Base-by-base conservation (phyloP, 1,140 invertebrate species). In the Bombus confusus region DNA sequence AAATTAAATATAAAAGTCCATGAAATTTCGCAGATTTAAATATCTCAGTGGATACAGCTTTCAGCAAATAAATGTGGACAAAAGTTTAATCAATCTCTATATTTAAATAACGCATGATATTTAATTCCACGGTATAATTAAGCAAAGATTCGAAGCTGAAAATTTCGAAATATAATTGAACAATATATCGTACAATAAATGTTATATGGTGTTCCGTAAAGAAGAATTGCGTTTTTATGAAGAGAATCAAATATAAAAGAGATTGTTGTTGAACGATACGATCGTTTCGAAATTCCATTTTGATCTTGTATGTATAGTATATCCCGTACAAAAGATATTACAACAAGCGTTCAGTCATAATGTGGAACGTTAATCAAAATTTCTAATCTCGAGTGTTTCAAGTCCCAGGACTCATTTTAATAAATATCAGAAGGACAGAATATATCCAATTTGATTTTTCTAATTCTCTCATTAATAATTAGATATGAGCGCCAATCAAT, bases 111-210 rank as follows among this genome's bases (percentile, higher is more conserved):
- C 6, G 22, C 39, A 52, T 37, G 73, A 12, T 72, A 15, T 72
- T 39, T 71, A 80, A 39, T 71, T 71, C 34, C 34, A 72, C 28
- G 6, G 22, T 43, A 41, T 72, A 72, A 80, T 25, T 62, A 73
- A 81, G 25, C 31, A 3, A 52, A 18, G 10, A n/a, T 47, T 64
- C 10, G 47, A 57, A 69, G 22, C 15, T 69, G 28, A 62, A 59
- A 71, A 31, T 78, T 69, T 78, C n/a, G 18, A 83, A 41, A 12
- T 76, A 47, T 68, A 77, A 57, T 64, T 77, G 52, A 77, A 78
- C 28, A 34, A 69, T 81, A 64, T 77, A 39, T 81, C 34, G 43
- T 86, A 81, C 79, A 75, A 81, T 86, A 86, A 80, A 81, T 86
- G 78, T 81, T 86, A 66, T 81, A 57, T 75, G 71, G 34, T 85